Evolutionary conservation across 2,797 vertebrate species (phyloP).

Genomic region (Lithobates pipiens): DNA sequence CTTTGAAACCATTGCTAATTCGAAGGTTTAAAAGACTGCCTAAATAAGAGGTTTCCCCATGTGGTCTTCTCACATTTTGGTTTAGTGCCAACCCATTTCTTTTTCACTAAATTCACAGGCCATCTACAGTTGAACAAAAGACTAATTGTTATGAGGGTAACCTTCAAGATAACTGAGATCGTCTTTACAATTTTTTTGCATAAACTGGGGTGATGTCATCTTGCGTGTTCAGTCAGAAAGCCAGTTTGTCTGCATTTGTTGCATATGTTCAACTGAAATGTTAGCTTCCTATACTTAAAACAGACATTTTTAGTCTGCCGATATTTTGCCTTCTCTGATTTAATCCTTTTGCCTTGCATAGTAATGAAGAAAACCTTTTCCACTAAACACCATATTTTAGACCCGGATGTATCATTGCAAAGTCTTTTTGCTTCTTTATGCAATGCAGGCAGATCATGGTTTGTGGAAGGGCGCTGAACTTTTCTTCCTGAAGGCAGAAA

Average conservation of each 20-base stretch:
- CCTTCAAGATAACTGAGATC: slow-evolving; percentile 38
- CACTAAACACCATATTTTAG: too few species aligned
- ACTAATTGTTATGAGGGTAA: slow-evolving; percentile 40
- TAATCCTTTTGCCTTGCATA: too few species aligned
- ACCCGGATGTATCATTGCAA: too few species aligned
- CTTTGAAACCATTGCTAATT: slow-evolving; percentile 37
- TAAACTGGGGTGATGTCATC: slow-evolving; percentile 33
- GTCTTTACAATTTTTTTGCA: slow-evolving; percentile 11
- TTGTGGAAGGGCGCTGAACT: too few species aligned
- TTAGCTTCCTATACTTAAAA: not conserved
- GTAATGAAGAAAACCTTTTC: too few species aligned
- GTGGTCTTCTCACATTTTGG: slow-evolving; percentile 45
- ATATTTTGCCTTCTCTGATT: too few species aligned
- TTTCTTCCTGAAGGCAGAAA: too few species aligned
- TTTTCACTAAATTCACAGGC: slow-evolving; percentile 41
- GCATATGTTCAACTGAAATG: too few species aligned
- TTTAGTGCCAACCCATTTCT: slow-evolving; percentile 42
- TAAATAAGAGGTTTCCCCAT: slow-evolving; percentile 38
- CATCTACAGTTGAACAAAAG: slow-evolving; percentile 32
- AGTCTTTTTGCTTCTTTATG: too few species aligned
- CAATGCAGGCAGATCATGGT: too few species aligned
- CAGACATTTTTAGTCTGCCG: too few species aligned
- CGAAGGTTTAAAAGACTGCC: slow-evolving; percentile 35
- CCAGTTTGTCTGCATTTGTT: not conserved
- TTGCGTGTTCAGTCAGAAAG: slow-evolving; percentile 31